phyloP scores from a whole-genome alignment of 2,888 invertebrate genomes.

The Nomada fabriciana region DNA sequence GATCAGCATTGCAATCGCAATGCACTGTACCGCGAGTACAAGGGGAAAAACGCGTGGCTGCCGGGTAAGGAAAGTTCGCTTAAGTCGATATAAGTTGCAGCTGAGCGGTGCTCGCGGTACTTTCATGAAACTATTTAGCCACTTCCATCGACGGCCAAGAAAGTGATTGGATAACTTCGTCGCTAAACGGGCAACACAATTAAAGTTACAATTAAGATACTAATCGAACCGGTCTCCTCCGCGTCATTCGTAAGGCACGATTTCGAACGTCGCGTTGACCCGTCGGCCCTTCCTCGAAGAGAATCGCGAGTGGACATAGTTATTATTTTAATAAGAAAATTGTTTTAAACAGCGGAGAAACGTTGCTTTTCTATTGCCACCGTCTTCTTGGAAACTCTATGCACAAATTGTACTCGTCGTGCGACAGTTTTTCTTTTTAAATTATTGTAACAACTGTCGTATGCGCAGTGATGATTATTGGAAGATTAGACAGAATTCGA shows the following conservation, averaged over 20 bases:
- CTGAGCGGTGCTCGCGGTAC: constrained; percentile 41
- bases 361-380: too few relatives aligned
- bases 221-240: constrained; percentile 52
- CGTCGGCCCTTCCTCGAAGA: neutral
- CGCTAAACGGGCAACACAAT: constrained; percentile 64
- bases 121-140: constrained; percentile 62
- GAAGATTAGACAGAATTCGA: too few relatives aligned
- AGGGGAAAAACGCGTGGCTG: constrained; percentile 24
- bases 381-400: too few relatives aligned
- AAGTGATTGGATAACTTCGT: constrained; percentile 66
- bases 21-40: neutral
- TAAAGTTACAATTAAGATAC: constrained; percentile 65
- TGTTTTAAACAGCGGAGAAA: too few relatives aligned
- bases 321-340: too few relatives aligned
- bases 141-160: constrained; percentile 61
- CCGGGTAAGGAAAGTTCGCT: constrained; percentile 42
- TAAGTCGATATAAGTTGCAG: constrained; percentile 61
- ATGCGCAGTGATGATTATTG: too few relatives aligned
- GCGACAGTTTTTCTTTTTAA: too few relatives aligned
- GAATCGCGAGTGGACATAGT: neutral
- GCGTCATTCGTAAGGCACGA: constrained; percentile 26
- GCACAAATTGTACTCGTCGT: too few relatives aligned
- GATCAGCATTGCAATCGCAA: too few relatives aligned
- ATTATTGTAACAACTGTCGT: too few relatives aligned
- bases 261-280: constrained; percentile 27